Evolutionary conservation across 2,888 invertebrate species (phyloP), one percentile per base, ranked within the genome.

Genomic region (Dusona sp.): DNA sequence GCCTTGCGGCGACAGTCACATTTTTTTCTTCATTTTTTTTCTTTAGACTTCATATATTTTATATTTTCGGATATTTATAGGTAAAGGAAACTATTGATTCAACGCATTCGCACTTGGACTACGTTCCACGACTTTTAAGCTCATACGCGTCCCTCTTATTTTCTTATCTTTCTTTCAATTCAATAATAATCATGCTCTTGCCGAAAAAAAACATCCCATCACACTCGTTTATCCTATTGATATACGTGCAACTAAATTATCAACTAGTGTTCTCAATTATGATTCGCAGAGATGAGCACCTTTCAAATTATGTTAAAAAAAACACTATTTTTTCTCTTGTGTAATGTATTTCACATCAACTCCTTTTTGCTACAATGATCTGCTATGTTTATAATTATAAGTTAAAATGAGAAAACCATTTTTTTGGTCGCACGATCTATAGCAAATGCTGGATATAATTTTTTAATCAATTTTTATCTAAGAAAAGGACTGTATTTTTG

Each of bases 241-340:
- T 36, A 81, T 81, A 72, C 83, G 83, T 86, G 86, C 86, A 84
- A 78, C 78, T 84, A 74, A 51, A 54, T 79, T 70, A 79, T 79
- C 48, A 77, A 38, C 79, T 83, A 85, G 42, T 61, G 67, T 38
- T 54, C 51, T 78, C 51, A 78, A 36, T 13, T 25, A 54, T 38
- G 19, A 78, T 38, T 33, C 11, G n/a, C 48, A 57, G 54, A 38
- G 38, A n/a, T 45, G 45, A 65, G 33, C 33, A 65, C 16, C 48
- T 65, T 48, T 67, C 36, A n/a, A 19, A 48, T n/a, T 6, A 38
- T 25, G 19, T 1, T 19, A 25, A 16, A 57, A n/a, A 38, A 74
- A 74, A 36, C 45, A 74, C 3, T 22, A 0, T 57, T 38, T 7
- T 74, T 38, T 38, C 38, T 74, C 19, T 57, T 45, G 13, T 0